Conservation (phyloP, 2,888 invertebrate species). For the Nomada flava region DNA sequence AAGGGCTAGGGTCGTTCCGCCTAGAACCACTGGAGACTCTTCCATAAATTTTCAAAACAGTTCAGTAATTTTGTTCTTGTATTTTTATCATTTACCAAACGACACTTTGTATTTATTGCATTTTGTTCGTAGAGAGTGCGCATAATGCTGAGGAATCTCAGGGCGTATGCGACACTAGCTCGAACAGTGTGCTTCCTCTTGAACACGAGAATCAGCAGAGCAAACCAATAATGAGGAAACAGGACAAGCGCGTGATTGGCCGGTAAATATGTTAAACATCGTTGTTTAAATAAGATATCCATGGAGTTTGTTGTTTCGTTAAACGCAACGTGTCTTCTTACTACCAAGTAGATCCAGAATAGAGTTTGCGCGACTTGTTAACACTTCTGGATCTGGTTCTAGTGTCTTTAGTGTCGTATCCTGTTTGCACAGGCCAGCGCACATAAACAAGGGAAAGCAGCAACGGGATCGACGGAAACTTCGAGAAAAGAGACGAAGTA, state of each 20-base stretch:
- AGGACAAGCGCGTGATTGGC: constrained; percentile 77
- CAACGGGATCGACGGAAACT: constrained; percentile 86
- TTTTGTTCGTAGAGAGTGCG: constrained; percentile 66
- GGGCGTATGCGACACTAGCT: constrained; percentile 75
- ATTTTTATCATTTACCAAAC: not conserved
- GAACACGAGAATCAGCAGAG: constrained; percentile 77
- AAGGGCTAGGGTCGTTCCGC: constrained; percentile 82
- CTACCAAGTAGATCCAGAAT: constrained; percentile 48
- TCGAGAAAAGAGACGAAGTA: constrained; percentile 86
- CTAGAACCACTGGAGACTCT: constrained; percentile 71
- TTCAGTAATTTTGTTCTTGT: not conserved
- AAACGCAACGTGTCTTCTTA: constrained; percentile 31
- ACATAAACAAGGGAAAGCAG: constrained; percentile 86
- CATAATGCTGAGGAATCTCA: constrained; percentile 76
- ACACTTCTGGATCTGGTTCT: constrained; percentile 73
- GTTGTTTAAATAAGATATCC: constrained; percentile 1
- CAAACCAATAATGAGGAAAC: constrained; percentile 78
- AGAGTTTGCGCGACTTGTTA: constrained; percentile 60
- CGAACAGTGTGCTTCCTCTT: constrained; percentile 72
- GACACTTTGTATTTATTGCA: not conserved
- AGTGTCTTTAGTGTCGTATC: constrained; percentile 76
- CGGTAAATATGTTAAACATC: constrained; percentile 68
- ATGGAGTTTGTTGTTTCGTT: not conserved
- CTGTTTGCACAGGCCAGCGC: constrained; percentile 83
- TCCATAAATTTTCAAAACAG: constrained; percentile 78